Base-by-base conservation (phyloP, 2,113 vertebrate species). In the Numenius arquata region DNA sequence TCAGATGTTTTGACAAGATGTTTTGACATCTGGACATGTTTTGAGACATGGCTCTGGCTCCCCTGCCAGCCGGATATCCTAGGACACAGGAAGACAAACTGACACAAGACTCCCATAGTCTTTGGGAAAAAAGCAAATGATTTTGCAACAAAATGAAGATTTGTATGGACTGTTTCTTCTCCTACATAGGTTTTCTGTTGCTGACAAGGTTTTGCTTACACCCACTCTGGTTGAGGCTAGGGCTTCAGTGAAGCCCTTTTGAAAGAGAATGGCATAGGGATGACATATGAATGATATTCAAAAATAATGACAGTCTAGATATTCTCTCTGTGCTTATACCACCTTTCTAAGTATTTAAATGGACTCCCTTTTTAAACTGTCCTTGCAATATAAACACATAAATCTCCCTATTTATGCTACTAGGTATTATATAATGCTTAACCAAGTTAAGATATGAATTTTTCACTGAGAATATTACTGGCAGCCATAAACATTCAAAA, bases 201-300 rank as follows among this genome's bases (percentile, higher is more conserved):
- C 5, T 85, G 32, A 9, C 43, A 14, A 70, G 11, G 3, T 56
- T 81, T 89, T 72, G 5, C 19, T 30, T 14, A 47, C 29, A 12
- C 3, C 7, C 7, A 17, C 1, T 48, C 6, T 21, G 15, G 5
- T 5, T 65, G 30, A 11, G 9, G 8, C 8, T 22, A 50, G 6
- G 26, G 61, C 25, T 72, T 43, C 23, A 36, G 12, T 23, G 40
- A 72, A 92, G 23, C 4, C 1, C 2, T 71, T 85, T 63, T 29
- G 18, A 74, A 74, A 78, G 21, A 58, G 13, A 80, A 43, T 14
- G 4, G 43, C 2, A 2, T 21, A 52, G 15, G 15, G 14, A 48
- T 48, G 36, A 48, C 7, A 9, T 11, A 58, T 12, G 17, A 80
- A 29, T 2, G 7, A 58, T 13, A 2, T 14, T 85, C 25, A 53